Conservation (phyloP, 30 jellyfish, hydroid and myxozoan genomes). For the Mastigias papua region DNA sequence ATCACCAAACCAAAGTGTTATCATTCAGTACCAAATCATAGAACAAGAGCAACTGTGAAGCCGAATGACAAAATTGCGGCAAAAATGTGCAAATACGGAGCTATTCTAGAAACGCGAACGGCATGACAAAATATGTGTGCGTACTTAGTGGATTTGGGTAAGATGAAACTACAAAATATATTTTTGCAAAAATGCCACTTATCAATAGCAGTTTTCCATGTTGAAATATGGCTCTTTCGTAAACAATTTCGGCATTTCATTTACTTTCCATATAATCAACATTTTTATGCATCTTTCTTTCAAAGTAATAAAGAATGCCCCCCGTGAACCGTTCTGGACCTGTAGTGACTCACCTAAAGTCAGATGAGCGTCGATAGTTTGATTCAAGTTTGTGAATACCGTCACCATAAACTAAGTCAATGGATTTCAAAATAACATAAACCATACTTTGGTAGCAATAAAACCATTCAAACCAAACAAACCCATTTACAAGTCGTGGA, state of each 20-base stretch:
- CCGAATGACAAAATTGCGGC: too few relatives aligned
- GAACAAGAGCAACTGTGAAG: too few relatives aligned
- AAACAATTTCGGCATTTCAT: too few relatives aligned
- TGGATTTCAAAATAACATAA: background rate
- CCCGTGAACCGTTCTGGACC: conserved; percentile 12
- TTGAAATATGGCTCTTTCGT: too few relatives aligned
- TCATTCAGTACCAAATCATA: too few relatives aligned
- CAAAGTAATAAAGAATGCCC: background rate
- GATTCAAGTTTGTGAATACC: background rate
- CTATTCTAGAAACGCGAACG: too few relatives aligned
- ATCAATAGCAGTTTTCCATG: too few relatives aligned
- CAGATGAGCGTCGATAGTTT: conserved; percentile 44
- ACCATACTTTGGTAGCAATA: background rate
- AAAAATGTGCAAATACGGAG: too few relatives aligned
- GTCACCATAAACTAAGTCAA: conserved; percentile 7
- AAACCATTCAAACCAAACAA: background rate
- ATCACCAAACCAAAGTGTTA: background rate
- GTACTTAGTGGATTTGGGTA: too few relatives aligned
- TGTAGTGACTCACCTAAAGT: conserved; percentile 27
- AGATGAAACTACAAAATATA: too few relatives aligned
- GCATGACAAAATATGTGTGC: too few relatives aligned
- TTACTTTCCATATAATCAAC: background rate
- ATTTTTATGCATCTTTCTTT: background rate
- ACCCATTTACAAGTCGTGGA: background rate
- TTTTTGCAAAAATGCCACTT: too few relatives aligned